These are phyloP conservation scores for Mimumesa dahlbomi DNA, from an alignment of 2,888 invertebrate genomes.

Conservation along the genomic window DNA sequence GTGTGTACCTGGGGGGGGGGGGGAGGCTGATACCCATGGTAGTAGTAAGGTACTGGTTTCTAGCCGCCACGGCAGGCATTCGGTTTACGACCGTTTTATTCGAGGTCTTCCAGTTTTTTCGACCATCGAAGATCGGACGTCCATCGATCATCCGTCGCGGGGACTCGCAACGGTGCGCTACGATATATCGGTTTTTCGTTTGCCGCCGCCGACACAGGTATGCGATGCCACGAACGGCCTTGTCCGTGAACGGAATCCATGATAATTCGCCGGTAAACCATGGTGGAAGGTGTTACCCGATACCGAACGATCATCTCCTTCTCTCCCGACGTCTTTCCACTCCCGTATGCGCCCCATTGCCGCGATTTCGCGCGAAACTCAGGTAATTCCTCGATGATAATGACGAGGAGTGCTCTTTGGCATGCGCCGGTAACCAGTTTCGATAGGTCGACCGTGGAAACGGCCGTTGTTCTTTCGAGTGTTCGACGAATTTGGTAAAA, in stretches of 20 bases:
- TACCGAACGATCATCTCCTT: too few relatives aligned
- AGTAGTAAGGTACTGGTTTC: slow-evolving; percentile 37
- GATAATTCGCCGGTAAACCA: slow-evolving; percentile 45
- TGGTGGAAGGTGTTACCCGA: slow-evolving; percentile 42
- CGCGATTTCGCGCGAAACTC: slow-evolving; percentile 6
- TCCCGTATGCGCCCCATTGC: not conserved
- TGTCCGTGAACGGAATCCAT: slow-evolving; percentile 41
- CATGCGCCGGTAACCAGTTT: slow-evolving; percentile 8
- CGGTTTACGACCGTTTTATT: slow-evolving; percentile 52
- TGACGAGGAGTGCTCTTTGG: not conserved
- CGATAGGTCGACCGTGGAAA: not conserved
- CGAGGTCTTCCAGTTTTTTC: slow-evolving; percentile 66
- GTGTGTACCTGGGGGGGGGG: slow-evolving; percentile 49
- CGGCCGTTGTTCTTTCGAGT: not conserved
- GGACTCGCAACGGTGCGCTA: slow-evolving; percentile 30
- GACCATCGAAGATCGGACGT: slow-evolving; percentile 57
- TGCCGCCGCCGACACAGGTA: slow-evolving; percentile 52
- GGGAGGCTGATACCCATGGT: slow-evolving; percentile 31
- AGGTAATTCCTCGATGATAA: too few relatives aligned
- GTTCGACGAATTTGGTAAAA: slow-evolving; percentile 5
- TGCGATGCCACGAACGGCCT: slow-evolving; percentile 29
- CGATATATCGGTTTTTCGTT: slow-evolving; percentile 64
- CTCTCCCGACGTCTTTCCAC: not conserved
- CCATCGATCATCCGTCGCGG: slow-evolving; percentile 71
- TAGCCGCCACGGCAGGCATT: slow-evolving; percentile 5